Evolutionary conservation across 2,888 invertebrate genomes (phyloP).

Genomic region (Pristionchus exspectatus): DNA sequence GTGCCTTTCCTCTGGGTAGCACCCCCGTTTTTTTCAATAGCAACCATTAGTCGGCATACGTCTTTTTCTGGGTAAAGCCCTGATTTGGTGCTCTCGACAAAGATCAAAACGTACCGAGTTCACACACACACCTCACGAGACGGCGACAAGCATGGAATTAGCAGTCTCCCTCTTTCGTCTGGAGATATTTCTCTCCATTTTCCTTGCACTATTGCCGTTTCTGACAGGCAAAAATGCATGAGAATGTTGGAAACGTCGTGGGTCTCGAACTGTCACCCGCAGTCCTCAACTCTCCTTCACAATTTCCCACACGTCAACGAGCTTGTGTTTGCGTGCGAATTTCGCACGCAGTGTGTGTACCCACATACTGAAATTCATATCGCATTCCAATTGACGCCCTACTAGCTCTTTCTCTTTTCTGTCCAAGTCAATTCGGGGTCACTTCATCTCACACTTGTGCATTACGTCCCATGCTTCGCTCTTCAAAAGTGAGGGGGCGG

Average conservation of each 20-base stretch:
- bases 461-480: not conserved
- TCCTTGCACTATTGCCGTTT: not conserved
- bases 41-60: not conserved
- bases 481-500: not conserved
- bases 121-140: not conserved
- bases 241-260: not conserved
- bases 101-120: not conserved
- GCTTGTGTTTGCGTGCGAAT: not conserved
- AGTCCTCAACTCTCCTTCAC: not conserved
- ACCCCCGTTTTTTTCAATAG: not conserved
- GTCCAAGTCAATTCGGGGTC: no score
- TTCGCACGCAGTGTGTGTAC: not conserved
- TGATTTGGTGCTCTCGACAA: not conserved
- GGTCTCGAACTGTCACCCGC: not conserved
- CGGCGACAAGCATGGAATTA: not conserved
- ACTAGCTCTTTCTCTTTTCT: no score
- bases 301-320: not conserved
- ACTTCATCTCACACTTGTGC: not conserved
- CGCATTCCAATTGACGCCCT: no score
- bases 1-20: not conserved
- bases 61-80: not conserved
- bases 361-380: not conserved
- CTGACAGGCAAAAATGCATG: not conserved
- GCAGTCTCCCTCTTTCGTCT: not conserved
- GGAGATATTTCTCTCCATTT: not conserved